phyloP scores from a whole-genome alignment of 1,140 invertebrate genomes.

The Hycleus cichorii region DNA sequence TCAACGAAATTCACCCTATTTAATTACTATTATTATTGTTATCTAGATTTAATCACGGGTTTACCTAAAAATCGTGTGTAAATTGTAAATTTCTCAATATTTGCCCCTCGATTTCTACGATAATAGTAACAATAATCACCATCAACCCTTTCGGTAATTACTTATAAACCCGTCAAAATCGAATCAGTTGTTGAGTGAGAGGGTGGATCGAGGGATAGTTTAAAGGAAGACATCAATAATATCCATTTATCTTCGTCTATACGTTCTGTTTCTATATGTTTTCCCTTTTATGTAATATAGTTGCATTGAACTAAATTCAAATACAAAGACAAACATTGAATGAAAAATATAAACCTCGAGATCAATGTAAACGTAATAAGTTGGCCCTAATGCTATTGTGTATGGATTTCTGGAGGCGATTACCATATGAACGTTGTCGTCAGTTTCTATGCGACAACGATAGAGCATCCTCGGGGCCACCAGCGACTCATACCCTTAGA shows the following conservation, averaged over 20 bases:
- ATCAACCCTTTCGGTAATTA: constrained; percentile 4
- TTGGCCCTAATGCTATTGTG: constrained; percentile 41
- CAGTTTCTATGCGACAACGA: constrained; percentile 9
- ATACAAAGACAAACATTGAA: constrained; percentile 38
- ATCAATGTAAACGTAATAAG: constrained; percentile 44
- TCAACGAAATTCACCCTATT: constrained; percentile 25
- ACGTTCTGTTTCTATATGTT: too few species aligned
- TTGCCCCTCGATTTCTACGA: too few species aligned
- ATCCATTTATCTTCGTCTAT: not conserved
- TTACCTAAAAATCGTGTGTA: not conserved
- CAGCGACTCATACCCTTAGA: constrained; percentile 32
- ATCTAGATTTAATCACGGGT: constrained; percentile 7
- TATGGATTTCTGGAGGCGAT: constrained; percentile 41
- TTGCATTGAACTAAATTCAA: constrained; percentile 37
- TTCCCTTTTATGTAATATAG: constrained; percentile 9
- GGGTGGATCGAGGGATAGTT: not conserved
- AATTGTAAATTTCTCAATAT: too few species aligned
- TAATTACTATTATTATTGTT: constrained; percentile 24
- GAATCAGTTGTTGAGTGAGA: constrained; percentile 6
- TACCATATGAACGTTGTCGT: constrained; percentile 36
- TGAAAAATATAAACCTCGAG: constrained; percentile 41
- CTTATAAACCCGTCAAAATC: constrained; percentile 15
- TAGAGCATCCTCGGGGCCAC: constrained; percentile 22
- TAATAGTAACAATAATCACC: too few species aligned
- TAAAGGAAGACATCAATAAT: not conserved